These are phyloP conservation scores for Astropecten irregularis DNA, from an alignment of 53 echinoderm and acorn worm genomes.

Conservation along the genomic window DNA sequence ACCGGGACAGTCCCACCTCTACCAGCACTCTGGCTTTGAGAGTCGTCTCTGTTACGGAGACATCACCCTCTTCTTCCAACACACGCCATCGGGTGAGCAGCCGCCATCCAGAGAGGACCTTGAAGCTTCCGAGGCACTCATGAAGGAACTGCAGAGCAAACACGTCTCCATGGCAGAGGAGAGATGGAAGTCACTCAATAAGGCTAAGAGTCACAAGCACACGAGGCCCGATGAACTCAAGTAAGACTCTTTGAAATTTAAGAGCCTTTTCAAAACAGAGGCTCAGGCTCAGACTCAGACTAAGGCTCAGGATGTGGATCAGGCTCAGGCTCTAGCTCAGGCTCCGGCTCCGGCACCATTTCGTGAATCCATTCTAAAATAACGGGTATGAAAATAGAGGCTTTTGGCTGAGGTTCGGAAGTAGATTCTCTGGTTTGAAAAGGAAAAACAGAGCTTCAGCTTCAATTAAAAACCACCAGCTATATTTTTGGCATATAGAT, in stretches of 20 bases:
- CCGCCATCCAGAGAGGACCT: conserved; percentile 60
- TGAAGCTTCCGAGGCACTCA: conserved; percentile 43
- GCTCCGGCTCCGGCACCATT: no score
- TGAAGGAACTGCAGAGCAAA: conserved; percentile 60
- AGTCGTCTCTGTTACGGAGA: conserved; percentile 87
- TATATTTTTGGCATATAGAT: no score
- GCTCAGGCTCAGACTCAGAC: no score
- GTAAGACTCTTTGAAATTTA: conserved; percentile 59
- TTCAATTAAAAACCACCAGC: no score
- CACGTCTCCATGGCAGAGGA: conserved; percentile 55
- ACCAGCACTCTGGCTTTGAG: conserved; percentile 94
- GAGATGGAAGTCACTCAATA: conserved; percentile 50
- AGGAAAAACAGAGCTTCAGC: no score
- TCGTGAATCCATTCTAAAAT: no score
- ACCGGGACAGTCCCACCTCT: conserved; percentile 80
- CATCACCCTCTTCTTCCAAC: conserved; percentile 91
- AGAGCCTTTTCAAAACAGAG: no score
- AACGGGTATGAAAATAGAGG: no score
- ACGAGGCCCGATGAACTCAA: conserved; percentile 73
- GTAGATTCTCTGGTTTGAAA: no score
- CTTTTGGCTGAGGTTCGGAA: no score
- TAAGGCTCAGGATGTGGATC: no score
- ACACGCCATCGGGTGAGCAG: conserved; percentile 78
- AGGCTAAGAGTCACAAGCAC: conserved; percentile 52
- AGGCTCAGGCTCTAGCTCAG: no score